Evolutionary conservation across 2,888 invertebrate species (phyloP), one percentile per base, ranked within the genome.

Genomic region (Ypsolopha sequella): DNA sequence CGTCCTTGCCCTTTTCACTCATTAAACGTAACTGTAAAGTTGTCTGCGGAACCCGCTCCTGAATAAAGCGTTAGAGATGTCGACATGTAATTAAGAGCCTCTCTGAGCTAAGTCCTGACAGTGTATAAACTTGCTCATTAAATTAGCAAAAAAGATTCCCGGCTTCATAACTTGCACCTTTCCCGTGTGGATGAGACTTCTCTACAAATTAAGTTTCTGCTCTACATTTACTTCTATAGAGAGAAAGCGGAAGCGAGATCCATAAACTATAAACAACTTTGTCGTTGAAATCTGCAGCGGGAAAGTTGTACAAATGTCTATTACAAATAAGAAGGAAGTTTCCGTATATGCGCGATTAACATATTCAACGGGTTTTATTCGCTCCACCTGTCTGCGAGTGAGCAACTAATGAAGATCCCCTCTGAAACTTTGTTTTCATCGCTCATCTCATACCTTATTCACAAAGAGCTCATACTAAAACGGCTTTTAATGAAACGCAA

Each of bases 391-490:
- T 24, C 24, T 24, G 68, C 63, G 73, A 76, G 73, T 71, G 76
- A 77, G 73, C 75, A 76, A 75, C 76, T 78, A 84, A 82, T 76
- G 74, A 81, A 78, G 78, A 74, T 67, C 74, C 70, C 65, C 73
- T 73, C 67, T 60, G 63, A 75, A 82, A 81, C 76, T 79, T 77
- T 75, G 70, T 75, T 76, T 71, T 70, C 70, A 67, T 68, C 69
- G 67, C 66, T 65, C 70, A 66, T 66, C 69, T 74, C 73, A 54
- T 54, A 52, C 56, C 80, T 78, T 52, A 54, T 54, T 55, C 79
- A 79, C 80, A 78, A 77, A 77, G 68, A 74, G 64, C 75, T 72
- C 68, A 69, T 70, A 73, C 74, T 75, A 78, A 80, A 80, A 76
- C 70, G 68, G 69, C 70, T 73, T 72, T 73, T 79, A 77, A 82